These are phyloP conservation scores for Bellardia bayeri DNA, from an alignment of 2,888 invertebrate genomes.

Conservation along the genomic window DNA sequence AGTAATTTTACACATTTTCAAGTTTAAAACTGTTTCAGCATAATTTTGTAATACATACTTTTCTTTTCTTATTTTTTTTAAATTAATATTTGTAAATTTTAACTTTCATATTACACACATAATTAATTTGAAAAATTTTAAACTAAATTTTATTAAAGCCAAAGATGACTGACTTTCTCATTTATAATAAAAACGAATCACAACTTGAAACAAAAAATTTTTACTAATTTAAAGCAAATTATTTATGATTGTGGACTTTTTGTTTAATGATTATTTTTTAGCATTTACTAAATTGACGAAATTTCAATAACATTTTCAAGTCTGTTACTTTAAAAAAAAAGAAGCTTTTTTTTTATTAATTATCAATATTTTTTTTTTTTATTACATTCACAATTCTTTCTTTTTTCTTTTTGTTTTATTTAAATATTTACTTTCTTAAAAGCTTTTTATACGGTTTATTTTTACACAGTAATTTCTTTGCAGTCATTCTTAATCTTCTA, in stretches of 20 bases:
- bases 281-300: not conserved
- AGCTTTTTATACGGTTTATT: constrained; percentile 41
- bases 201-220: not conserved
- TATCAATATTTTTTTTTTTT: not conserved
- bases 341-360: constrained; percentile 7
- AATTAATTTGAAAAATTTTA: not conserved
- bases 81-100: constrained; percentile 3
- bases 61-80: not conserved
- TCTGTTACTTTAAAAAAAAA: not conserved
- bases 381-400: constrained; percentile 15
- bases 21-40: too few relatives aligned
- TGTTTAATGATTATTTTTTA: not conserved
- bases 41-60: not conserved
- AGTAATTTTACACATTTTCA: not conserved
- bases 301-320: too few relatives aligned
- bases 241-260: not conserved
- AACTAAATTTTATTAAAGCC: not conserved
- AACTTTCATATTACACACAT: not conserved
- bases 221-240: constrained; percentile 14
- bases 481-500: constrained; percentile 24
- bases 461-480: constrained; percentile 31
- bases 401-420: constrained; percentile 7
- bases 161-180: constrained; percentile 2
- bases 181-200: not conserved
- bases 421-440: constrained; percentile 62